Conservation (phyloP, 2,113 vertebrate species). For the Nycticebus coucang region DNA sequence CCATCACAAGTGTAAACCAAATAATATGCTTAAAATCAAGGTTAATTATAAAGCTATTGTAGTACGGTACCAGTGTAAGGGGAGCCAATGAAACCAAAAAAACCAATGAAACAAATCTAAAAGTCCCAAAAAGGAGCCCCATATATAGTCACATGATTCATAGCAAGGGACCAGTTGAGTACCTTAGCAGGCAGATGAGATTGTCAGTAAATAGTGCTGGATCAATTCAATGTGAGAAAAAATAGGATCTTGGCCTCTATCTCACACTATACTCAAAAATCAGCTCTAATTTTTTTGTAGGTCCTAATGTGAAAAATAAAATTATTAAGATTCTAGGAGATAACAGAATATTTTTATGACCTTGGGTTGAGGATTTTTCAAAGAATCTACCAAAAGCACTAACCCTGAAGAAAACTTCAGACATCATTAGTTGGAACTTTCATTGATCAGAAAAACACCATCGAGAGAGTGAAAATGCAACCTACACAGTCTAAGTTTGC, state of each 20-base stretch:
- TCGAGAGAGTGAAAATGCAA: background rate
- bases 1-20: background rate
- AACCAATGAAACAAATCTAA: background rate
- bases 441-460: background rate
- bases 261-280: background rate
- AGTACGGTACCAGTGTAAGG: background rate
- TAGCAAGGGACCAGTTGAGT: background rate
- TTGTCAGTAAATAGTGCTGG: background rate
- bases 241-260: background rate
- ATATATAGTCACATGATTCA: background rate
- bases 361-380: background rate
- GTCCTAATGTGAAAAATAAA: background rate
- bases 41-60: background rate
- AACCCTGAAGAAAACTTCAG: background rate
- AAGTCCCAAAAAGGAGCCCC: background rate
- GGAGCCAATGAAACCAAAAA: background rate
- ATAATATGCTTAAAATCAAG: background rate
- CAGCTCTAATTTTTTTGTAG: background rate
- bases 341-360: background rate
- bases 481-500: background rate
- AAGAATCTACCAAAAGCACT: background rate
- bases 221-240: background rate
- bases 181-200: background rate
- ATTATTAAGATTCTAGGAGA: background rate
- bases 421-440: background rate